Conservation (phyloP, 2,888 invertebrate species). For the Ommatoiulus sabulosus region DNA sequence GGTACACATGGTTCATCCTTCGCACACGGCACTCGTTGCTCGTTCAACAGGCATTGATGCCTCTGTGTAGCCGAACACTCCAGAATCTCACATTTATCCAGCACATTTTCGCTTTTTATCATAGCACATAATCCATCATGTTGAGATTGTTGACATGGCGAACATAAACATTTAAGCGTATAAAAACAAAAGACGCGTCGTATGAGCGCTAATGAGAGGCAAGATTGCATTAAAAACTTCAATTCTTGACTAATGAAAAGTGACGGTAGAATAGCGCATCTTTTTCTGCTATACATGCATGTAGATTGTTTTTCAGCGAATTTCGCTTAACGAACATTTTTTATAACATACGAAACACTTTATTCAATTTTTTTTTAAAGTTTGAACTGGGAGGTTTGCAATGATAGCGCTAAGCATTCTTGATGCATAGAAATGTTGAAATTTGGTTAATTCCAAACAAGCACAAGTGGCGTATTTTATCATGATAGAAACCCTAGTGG, state of each 20-base stretch:
- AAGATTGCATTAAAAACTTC: slow-evolving; percentile 8
- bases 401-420: no score
- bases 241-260: neutral
- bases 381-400: no score
- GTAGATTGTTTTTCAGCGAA: neutral
- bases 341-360: no score
- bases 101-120: slow-evolving; percentile 21
- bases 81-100: slow-evolving; percentile 39
- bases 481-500: no score
- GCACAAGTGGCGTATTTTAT: no score
- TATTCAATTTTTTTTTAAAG: no score
- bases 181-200: slow-evolving; percentile 30
- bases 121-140: slow-evolving; percentile 38
- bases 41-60: neutral
- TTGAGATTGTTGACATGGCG: slow-evolving; percentile 33
- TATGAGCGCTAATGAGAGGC: neutral
- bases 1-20: neutral
- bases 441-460: no score
- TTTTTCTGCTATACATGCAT: neutral
- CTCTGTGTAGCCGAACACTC: slow-evolving; percentile 20
- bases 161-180: neutral
- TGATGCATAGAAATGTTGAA: no score
- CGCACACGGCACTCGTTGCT: slow-evolving; percentile 17
- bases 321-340: no score
- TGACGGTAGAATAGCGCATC: neutral